These are phyloP conservation scores for Onychostoma macrolepis DNA, from an alignment of 2,113 vertebrate species.

Conservation along the genomic window DNA sequence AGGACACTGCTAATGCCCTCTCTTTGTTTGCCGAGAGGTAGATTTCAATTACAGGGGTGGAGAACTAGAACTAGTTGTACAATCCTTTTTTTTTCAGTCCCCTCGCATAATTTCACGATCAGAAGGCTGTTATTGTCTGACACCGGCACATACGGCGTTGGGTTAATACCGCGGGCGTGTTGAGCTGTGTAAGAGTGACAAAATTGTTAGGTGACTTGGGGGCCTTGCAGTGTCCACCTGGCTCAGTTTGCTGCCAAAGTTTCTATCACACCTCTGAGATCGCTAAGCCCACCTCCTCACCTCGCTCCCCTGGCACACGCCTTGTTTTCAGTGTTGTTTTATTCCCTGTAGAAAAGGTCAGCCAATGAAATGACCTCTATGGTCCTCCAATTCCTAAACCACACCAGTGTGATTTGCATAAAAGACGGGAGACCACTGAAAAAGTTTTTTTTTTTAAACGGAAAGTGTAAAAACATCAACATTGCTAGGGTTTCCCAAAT, in stretches of 20 bases:
- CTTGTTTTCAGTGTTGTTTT: conserved; percentile 50
- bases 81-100: neutral
- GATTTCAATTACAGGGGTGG: conserved; percentile 26
- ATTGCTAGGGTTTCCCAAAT: neutral
- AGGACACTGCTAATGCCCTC: conserved; percentile 49
- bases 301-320: conserved; percentile 48
- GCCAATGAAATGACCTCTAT: conserved; percentile 59
- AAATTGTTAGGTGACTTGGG: conserved; percentile 52
- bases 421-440: conserved; percentile 6
- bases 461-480: neutral
- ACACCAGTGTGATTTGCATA: conserved; percentile 47
- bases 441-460: neutral
- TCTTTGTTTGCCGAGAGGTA: conserved; percentile 53
- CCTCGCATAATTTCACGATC: conserved; percentile 14
- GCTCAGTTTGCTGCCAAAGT: conserved; percentile 57
- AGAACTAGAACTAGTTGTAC: conserved; percentile 28
- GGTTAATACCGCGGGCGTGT: conserved; percentile 7
- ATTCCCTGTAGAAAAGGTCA: conserved; percentile 43
- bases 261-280: conserved; percentile 58
- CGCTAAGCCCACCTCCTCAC: conserved; percentile 51
- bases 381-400: conserved; percentile 41
- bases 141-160: conserved; percentile 4
- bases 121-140: conserved; percentile 33
- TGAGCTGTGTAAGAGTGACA: conserved; percentile 24
- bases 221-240: conserved; percentile 49